Conservation (phyloP, 2,888 invertebrate genomes). For the Drosophila picticornis region DNA sequence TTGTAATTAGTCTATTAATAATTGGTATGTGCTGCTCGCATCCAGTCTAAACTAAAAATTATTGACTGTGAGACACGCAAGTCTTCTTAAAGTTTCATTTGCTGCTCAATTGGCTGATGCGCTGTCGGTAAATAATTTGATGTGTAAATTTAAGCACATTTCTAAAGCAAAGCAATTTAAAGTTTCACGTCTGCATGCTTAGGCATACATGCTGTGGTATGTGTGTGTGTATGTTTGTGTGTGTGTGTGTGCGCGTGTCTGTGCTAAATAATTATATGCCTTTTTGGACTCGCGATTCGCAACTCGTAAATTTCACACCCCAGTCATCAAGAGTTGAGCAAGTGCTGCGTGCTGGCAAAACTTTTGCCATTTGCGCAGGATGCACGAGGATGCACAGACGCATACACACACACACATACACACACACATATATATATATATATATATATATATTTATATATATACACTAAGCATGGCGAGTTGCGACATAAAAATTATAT, state of each 20-base stretch:
- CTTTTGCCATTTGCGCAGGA: slow-evolving; percentile 64
- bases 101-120: neutral
- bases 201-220: slow-evolving; percentile 9
- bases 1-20: neutral
- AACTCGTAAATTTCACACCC: slow-evolving; percentile 70
- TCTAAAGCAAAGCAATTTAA: slow-evolving; percentile 23
- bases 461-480: slow-evolving; percentile 20
- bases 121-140: neutral
- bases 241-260: neutral
- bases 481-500: slow-evolving; percentile 71
- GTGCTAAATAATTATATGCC: slow-evolving; percentile 68
- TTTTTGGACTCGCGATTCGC: slow-evolving; percentile 56
- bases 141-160: slow-evolving; percentile 5
- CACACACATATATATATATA: slow-evolving; percentile 15
- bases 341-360: slow-evolving; percentile 61
- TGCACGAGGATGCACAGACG: slow-evolving; percentile 49
- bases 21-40: neutral
- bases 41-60: neutral
- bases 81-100: neutral
- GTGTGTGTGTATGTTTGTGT: neutral
- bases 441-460: neutral
- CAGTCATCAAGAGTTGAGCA: slow-evolving; percentile 60
- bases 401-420: slow-evolving; percentile 26
- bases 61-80: neutral
- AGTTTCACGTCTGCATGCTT: slow-evolving; percentile 12